Base-by-base conservation (phyloP, 2,888 invertebrate genomes). In the Rhamnusium bicolor region DNA sequence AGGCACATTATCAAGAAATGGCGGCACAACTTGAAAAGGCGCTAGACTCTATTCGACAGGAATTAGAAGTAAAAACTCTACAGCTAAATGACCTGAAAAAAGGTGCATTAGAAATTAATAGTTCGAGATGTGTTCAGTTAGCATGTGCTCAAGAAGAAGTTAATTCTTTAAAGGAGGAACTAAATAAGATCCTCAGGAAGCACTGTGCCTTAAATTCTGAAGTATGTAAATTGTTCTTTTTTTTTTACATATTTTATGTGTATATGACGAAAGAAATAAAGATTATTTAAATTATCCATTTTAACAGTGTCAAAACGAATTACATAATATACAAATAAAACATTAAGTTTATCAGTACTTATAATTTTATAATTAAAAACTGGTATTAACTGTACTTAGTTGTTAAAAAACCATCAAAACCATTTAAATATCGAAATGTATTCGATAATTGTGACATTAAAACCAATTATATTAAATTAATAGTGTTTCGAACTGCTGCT, bases 141-240 rank as follows among this genome's bases (percentile, higher is more conserved):
- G 79, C 76, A 2, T 79, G 76, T 8, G 81, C 83, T 3, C 82
- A 86, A 71, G 83, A 86, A 61, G 86, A 87, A 76, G 81, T 85
- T n/a, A 71, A 74, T 21, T 65, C 62, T 49, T 74, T 88, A 60
- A 87, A 85, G 72, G 81, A 82, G 16, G 84, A 87, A 73, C 72
- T 86, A 49, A 83, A 84, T 62, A 79, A 74, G 10, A 53, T 85
- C 49, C 63, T 86, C 3, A 84, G 84, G 54, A 81, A 82, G 40
- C 84, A 86, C 46, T 73, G 77, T 40, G 70, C 73, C 5, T 56
- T 86, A 12, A 84, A 84, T 68, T 56, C 72, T 29, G 86, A 87
- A 79, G 85, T 85, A 76, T 74, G 53, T 71, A 49, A 29, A n/a
- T 19, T 70, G 18, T 14, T 51, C 46, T 12, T 19, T 60, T 61